Evolutionary conservation across 2,888 invertebrate genomes (phyloP).

Genomic region (Microctonus hyperodae): DNA sequence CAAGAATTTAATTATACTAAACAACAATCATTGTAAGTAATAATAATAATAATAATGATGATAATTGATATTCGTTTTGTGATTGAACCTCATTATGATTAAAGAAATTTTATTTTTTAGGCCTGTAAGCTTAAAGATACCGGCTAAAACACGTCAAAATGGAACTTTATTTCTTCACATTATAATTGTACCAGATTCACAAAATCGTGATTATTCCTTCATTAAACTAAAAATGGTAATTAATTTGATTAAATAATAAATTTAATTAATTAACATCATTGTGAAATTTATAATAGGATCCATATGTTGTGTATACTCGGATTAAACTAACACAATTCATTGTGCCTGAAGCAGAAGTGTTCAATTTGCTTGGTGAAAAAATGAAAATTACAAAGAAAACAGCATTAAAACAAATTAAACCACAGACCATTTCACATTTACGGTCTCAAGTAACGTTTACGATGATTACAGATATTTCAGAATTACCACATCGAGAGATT

Average conservation of each 20-base stretch:
- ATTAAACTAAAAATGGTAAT: slow-evolving; percentile 67
- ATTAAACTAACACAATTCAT: slow-evolving; percentile 76
- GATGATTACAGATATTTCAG: slow-evolving; percentile 78
- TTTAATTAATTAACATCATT: not conserved
- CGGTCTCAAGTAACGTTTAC: slow-evolving; percentile 75
- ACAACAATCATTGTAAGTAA: slow-evolving; percentile 65
- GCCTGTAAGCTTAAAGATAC: slow-evolving; percentile 73
- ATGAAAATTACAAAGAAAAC: slow-evolving; percentile 30
- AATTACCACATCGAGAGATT: slow-evolving; percentile 71
- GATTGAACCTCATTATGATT: slow-evolving; percentile 41
- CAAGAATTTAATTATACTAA: slow-evolving; percentile 73
- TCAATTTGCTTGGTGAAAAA: slow-evolving; percentile 72
- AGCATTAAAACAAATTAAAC: slow-evolving; percentile 28
- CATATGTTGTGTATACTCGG: slow-evolving; percentile 67
- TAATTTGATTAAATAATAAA: slow-evolving; percentile 13
- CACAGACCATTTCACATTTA: slow-evolving; percentile 77
- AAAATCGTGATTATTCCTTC: slow-evolving; percentile 66
- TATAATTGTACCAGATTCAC: slow-evolving; percentile 70
- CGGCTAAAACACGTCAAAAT: slow-evolving; percentile 79
- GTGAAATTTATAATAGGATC: slow-evolving; percentile 40
- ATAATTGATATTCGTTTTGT: slow-evolving; percentile 27
- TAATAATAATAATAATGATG: too few relatives aligned
- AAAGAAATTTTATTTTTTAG: slow-evolving; percentile 63
- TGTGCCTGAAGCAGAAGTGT: slow-evolving; percentile 77
- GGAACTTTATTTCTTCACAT: slow-evolving; percentile 85